These are phyloP conservation scores for Hycleus cichorii DNA, from an alignment of 1,140 invertebrate species.

Conservation along the genomic window DNA sequence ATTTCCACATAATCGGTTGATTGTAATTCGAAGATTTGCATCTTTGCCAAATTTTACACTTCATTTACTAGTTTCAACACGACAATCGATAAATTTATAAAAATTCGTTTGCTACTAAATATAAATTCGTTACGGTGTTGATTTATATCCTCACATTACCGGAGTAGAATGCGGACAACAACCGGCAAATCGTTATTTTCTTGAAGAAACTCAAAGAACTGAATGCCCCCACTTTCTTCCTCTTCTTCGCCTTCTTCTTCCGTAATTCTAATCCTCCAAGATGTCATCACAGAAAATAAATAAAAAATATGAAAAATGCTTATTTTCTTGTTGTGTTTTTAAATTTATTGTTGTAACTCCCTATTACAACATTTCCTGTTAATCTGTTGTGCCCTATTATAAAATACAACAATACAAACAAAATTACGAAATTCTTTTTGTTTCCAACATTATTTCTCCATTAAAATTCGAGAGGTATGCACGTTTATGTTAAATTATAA, in stretches of 20 bases:
- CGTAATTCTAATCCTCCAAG: too few species aligned
- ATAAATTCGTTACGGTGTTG: background rate
- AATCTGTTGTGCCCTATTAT: too few species aligned
- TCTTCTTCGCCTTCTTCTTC: background rate
- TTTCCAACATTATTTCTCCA: too few species aligned
- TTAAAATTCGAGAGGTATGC: too few species aligned
- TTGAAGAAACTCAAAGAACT: conserved; percentile 12
- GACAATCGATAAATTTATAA: too few species aligned
- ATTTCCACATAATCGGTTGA: conserved; percentile 33
- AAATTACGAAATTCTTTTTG: too few species aligned
- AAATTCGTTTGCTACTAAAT: too few species aligned
- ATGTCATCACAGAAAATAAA: background rate
- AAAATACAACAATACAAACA: too few species aligned
- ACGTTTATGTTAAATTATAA: too few species aligned
- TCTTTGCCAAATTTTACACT: conserved; percentile 8
- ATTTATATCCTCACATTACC: background rate
- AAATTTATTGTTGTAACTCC: too few species aligned
- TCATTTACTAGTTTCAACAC: too few species aligned
- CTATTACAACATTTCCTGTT: too few species aligned
- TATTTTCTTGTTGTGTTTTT: background rate
- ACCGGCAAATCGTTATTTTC: conserved; percentile 21
- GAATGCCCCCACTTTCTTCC: conserved; percentile 14
- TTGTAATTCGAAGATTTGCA: conserved; percentile 34
- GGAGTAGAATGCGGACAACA: conserved; percentile 19
- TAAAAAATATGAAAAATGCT: background rate